Percentiles rank a stretch among this genome's conserved stretches.
phyloP scores from a whole-genome alignment of 2,797 vertebrate species.

The Clarias fuscus region DNA sequence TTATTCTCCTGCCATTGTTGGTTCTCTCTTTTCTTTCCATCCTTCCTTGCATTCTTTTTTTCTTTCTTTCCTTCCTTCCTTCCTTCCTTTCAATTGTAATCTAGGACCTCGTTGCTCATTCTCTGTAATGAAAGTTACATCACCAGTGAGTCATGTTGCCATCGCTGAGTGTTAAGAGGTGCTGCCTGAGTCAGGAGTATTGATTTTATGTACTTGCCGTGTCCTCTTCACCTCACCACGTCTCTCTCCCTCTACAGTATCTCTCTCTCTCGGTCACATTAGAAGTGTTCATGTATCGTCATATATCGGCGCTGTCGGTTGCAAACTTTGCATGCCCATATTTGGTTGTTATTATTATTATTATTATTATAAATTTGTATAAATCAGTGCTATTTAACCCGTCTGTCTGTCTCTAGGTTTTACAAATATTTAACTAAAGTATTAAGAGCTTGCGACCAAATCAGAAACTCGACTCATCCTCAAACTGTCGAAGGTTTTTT shows the following conservation, averaged over 20 bases:
- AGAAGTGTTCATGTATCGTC: neutral
- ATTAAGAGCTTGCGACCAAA: too few relatives aligned
- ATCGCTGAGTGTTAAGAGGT: slow-evolving; percentile 43
- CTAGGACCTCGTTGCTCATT: slow-evolving; percentile 32
- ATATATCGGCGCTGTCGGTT: too few relatives aligned
- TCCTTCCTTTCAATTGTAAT: neutral
- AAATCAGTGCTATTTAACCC: too few relatives aligned
- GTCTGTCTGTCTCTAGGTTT: too few relatives aligned
- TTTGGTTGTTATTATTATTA: too few relatives aligned
- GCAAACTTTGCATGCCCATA: too few relatives aligned
- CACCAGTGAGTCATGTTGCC: slow-evolving; percentile 45
- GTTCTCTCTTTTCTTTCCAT: neutral
- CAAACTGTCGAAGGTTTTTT: too few relatives aligned
- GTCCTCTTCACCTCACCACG: slow-evolving; percentile 38
- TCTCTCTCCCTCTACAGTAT: neutral
- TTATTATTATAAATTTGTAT: too few relatives aligned
- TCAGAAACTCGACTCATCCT: too few relatives aligned
- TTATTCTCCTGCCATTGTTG: neutral
- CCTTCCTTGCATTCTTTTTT: neutral
- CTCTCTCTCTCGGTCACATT: neutral
- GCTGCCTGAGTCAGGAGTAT: slow-evolving; percentile 46
- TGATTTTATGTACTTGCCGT: slow-evolving; percentile 51
- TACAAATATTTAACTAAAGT: too few relatives aligned
- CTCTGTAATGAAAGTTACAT: slow-evolving; percentile 46
- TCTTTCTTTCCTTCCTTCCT: neutral